Percentiles rank a stretch among this genome's conserved stretches.
phyloP scores from a whole-genome alignment of 2,888 invertebrate genomes.

The Encarsia formosa region DNA sequence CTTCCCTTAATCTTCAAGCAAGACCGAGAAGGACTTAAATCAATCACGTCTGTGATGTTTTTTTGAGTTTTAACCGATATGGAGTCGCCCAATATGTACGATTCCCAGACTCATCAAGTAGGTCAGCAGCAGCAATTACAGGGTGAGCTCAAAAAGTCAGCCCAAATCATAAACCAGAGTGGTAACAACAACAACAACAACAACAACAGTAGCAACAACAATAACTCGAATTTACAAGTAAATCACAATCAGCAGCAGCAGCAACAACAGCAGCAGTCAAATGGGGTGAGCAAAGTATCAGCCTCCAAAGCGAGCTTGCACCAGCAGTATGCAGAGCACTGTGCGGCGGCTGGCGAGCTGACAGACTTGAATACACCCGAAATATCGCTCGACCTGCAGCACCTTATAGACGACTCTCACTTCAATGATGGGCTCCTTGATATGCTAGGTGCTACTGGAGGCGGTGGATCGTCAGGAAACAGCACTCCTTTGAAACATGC shows the following conservation, averaged over 20 bases:
- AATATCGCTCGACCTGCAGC: conserved; percentile 86
- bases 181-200: conserved; percentile 54
- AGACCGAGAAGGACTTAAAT: neutral
- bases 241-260: conserved; percentile 57
- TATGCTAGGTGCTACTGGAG: conserved; percentile 60
- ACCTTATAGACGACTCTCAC: conserved; percentile 85
- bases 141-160: conserved; percentile 60
- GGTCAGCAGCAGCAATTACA: conserved; percentile 50
- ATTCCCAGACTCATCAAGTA: conserved; percentile 58
- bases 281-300: conserved; percentile 48
- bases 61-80: conserved; percentile 47
- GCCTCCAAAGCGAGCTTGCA: conserved; percentile 63
- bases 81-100: conserved; percentile 87
- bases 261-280: conserved; percentile 55
- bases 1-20: no score
- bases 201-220: conserved; percentile 49
- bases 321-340: conserved; percentile 70
- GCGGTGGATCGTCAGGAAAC: conserved; percentile 49
- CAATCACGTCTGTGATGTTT: neutral
- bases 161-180: conserved; percentile 52
- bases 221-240: conserved; percentile 52
- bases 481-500: conserved; percentile 54
- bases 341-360: conserved; percentile 62
- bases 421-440: conserved; percentile 86
- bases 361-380: conserved; percentile 89